These are phyloP conservation scores for Laothoe populi DNA, from an alignment of 2,888 invertebrate species.

Conservation along the genomic window DNA sequence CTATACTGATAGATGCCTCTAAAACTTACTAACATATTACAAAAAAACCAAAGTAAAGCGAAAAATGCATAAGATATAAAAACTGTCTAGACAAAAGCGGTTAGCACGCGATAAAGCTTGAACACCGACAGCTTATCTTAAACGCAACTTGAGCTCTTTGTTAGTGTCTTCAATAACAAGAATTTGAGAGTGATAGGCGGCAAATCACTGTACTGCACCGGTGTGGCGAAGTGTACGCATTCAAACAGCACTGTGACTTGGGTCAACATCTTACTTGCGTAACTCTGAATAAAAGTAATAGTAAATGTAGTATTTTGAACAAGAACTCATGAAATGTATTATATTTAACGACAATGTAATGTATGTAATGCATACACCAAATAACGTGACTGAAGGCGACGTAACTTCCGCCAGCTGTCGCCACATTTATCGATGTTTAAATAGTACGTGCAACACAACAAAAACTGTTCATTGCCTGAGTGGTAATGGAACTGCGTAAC, in stretches of 20 bases:
- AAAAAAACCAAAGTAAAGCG: not conserved
- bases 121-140: not conserved
- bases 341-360: no score
- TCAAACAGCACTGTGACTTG: no score
- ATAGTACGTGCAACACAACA: not conserved
- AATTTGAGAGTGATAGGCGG: conserved; percentile 12
- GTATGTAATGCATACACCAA: not conserved
- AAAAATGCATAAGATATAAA: not conserved
- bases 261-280: no score
- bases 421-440: not conserved
- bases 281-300: no score
- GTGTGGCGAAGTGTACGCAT: no score
- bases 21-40: no score
- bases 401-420: not conserved
- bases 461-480: not conserved
- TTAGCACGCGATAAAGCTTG: not conserved
- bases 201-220: not conserved
- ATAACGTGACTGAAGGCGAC: not conserved
- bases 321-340: no score
- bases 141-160: not conserved
- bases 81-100: not conserved
- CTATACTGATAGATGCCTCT: no score
- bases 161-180: conserved; percentile 2
- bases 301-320: no score
- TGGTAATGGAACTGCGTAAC: conserved; percentile 3